Base-by-base conservation (phyloP, 2,888 invertebrate genomes). In the Drosophila kanekoi region DNA sequence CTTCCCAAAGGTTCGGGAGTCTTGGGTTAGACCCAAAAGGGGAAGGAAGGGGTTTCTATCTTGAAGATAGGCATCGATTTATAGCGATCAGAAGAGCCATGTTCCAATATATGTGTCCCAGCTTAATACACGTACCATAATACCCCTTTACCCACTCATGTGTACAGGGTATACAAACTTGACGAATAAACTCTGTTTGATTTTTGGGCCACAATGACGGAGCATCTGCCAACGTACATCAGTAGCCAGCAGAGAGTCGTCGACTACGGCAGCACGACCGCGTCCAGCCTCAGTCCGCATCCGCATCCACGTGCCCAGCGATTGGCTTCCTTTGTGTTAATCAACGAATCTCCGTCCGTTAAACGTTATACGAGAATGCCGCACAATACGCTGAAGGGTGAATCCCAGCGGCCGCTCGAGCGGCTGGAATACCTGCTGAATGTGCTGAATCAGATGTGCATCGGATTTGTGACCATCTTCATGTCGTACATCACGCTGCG, bases 391-490 rank as follows among this genome's bases (percentile, higher is more conserved):
- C 35, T 72, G 53, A 66, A 68, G 6, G 44, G 53, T 10, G 89
- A 88, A 2, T 32, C 66, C 14, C 79, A 79, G n/a, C 70, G 72
- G 40, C 48, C 77, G 4, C 23, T 82, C 6, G 75, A 87, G 49
- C 77, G 81, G 1, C 8, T 91, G 4, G 90, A 91, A 57, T 86
- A 72, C 48, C 64, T 81, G 1, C 32, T 92, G 0, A 90, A 89
- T 69, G 81, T 91, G 3, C 41, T 91, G 2, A 91, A 92, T 74
- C 91, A 91, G 54, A 89, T 91, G 58, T 90, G 90, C 66, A 91
- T 91, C 41, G 91, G 92, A 10, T 91, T 91, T 47, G 77, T 91
- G 3, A 90, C 91, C 32, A 91, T 92, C 23, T 92, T 90, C 54
- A 81, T 92, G 52, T 89, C 88, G 6, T 92, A 90, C 77, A 9